Percentiles rank a stretch among this genome's conserved stretches.
phyloP scores from a whole-genome alignment of 2,888 invertebrate species.

The Hydroisotoma schaefferi region DNA sequence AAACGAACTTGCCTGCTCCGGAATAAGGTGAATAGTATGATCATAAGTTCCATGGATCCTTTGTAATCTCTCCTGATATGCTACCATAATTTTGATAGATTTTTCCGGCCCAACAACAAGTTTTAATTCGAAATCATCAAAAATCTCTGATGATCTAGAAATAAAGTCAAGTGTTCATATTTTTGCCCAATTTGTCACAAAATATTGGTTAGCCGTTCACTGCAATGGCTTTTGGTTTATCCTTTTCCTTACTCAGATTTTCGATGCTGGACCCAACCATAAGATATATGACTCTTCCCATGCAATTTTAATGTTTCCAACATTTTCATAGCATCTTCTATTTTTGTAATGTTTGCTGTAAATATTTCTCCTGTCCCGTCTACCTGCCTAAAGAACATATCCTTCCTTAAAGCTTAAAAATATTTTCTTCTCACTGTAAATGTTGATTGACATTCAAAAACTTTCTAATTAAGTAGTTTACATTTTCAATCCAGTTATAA shows the following conservation, averaged over 20 bases:
- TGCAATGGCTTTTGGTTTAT: no score
- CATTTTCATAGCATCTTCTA: conserved; percentile 47
- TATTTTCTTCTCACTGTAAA: background rate
- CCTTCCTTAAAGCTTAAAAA: background rate
- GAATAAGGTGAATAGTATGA: background rate
- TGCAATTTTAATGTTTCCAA: conserved; percentile 47
- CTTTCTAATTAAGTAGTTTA: conserved; percentile 47
- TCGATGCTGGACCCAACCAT: no score
- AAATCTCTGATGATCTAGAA: background rate
- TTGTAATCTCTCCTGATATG: conserved; percentile 15
- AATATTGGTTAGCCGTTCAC: no score
- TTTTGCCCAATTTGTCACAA: no score
- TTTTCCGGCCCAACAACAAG: conserved; percentile 12
- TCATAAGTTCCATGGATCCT: conserved; percentile 8
- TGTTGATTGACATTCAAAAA: background rate
- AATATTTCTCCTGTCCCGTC: conserved; percentile 28
- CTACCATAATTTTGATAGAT: background rate
- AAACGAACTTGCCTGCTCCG: conserved; percentile 5
- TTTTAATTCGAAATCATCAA: conserved; percentile 7
- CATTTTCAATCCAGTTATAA: conserved; percentile 49
- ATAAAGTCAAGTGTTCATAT: background rate
- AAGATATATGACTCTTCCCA: no score
- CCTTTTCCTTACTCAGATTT: no score
- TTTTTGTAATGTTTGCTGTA: conserved; percentile 49
- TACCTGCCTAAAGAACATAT: conserved; percentile 22